A percentile compares a stretch with the other conserved stretches of the same genome.
Conservation (phyloP, 2,113 vertebrate species). For the Menidia beryllina region DNA sequence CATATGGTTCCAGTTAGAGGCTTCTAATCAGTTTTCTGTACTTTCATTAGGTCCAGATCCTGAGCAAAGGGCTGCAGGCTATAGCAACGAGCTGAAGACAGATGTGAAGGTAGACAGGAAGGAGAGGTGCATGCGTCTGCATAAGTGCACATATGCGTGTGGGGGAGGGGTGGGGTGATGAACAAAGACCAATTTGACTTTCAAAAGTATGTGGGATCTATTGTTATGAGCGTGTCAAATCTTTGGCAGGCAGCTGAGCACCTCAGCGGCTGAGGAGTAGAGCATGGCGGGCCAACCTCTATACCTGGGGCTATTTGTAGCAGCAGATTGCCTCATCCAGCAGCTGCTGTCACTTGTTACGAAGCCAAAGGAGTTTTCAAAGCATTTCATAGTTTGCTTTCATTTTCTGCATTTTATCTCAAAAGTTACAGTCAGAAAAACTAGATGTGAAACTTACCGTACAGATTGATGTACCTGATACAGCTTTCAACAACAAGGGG, state of each 20-base stretch:
- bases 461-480: conserved; percentile 96
- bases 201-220: conserved; percentile 56
- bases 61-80: conserved; percentile 64
- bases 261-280: conserved; percentile 5
- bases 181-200: conserved; percentile 52
- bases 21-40: conserved; percentile 78
- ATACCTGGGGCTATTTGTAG: conserved; percentile 45
- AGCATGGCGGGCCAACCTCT: conserved; percentile 39
- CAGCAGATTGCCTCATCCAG: conserved; percentile 37
- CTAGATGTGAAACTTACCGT: conserved; percentile 84
- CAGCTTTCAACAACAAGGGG: conserved; percentile 97
- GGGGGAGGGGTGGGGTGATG: conserved; percentile 19
- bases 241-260: conserved; percentile 35
- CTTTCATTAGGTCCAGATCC: conserved; percentile 81
- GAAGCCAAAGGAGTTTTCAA: conserved; percentile 18
- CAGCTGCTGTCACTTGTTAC: conserved; percentile 36
- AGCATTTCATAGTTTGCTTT: background rate
- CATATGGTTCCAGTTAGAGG: conserved; percentile 78
- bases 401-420: conserved; percentile 26
- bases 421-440: background rate
- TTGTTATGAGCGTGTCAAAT: conserved; percentile 61
- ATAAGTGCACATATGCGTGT: background rate
- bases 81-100: conserved; percentile 65
- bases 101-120: conserved; percentile 70
- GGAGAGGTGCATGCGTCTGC: conserved; percentile 19